Evolutionary conservation across 2,113 vertebrate genomes (phyloP), one percentile per base, ranked within the genome.

Genomic region (Cyprinodon variegatus): DNA sequence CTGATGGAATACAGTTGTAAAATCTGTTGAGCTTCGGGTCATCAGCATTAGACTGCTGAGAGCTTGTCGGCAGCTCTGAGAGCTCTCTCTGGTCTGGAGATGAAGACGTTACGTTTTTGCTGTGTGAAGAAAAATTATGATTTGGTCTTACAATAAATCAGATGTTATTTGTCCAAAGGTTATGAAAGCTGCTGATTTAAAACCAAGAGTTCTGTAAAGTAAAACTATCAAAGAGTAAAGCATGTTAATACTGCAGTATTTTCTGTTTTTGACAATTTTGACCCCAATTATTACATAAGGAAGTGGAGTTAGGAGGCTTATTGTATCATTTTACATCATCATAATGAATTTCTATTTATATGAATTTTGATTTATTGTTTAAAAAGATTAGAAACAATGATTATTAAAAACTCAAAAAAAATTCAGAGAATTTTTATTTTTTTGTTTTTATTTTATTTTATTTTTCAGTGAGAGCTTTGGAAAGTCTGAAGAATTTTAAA

Each of bases 101-200:
- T 68, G 77, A 48, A 11, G 71, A 59, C 14, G 74, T 1, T 37
- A 29, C 48, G 65, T 77, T 82, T 79, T 64, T 61, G 5, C 91
- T 91, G 3, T 53, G 81, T 38, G 63, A 2, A 11, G 4, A 61
- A 61, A 37, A n/a, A 8, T 40, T 0, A 3, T 0, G 39, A 36
- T 59, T 50, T 3, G n/a, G 50, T 9, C 20, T n/a, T 45, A 10
- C 43, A 45, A 10, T 11, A 45, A 7, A 45, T 45, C 11, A 45
- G 11, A 45, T 1, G 1, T 2, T 41, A 41, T 41, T 41, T 41
- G 41, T 41, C 41, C 41, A 41, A 41, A 41, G 0, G 1, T 41
- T 9, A 41, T 4, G 41, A 41, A 41, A 41, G 41, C 41, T 41
- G 41, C 43, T 11, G 5, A 14, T 4, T n/a, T 20, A 57, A 14